Base-by-base conservation (phyloP, 2,888 invertebrate genomes). In the Phortica magna region DNA sequence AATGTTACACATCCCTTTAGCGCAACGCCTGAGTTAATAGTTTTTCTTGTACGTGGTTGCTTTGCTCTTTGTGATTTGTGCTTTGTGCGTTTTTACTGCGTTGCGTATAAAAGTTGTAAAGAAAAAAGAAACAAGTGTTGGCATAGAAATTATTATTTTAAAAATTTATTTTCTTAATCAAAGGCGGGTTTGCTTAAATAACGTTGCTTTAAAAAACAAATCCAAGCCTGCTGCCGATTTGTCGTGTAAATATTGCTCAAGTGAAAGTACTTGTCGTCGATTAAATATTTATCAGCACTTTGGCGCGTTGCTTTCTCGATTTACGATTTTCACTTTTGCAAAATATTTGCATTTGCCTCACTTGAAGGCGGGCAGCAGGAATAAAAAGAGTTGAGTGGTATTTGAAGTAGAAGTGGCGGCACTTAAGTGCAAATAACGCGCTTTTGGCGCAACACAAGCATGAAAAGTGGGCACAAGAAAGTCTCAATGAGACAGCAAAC, bases 201-300 rank as follows among this genome's bases (percentile, higher is more conserved):
- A 12, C 9, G 48, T 48, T 14, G 1, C 1, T 48, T 48, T 7
- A 48, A 48, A 48, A 22, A 61, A 22, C 6, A 61, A 61, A 61
- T 39, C 31, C 39, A 14, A 48, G 14, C 48, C 14, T 14, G 14
- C 48, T 48, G 2, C 3, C 10, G 10, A 48, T 9, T 14, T 14
- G 14, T 14, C 48, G 14, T 12, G 9, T 9, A 48, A 48, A 48
- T 14, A 48, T 48, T 48, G 9, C 10, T 48, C 48, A 48, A 48
- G 48, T 14, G 48, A 48, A 48, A 48, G 48, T 14, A 48, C 48
- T 48, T 48, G 48, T 9, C 48, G 10, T 12, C 68, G 43, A 68
- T 68, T 43, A 68, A 68, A 68, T 68, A 68, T 68, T 68, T 68
- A 68, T 17, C n/a, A 68, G 68, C 68, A 68, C 68, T 68, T 68